These are phyloP conservation scores for Neomonachus schauinslandi DNA, from an alignment of 2,113 vertebrate species.

Conservation along the genomic window DNA sequence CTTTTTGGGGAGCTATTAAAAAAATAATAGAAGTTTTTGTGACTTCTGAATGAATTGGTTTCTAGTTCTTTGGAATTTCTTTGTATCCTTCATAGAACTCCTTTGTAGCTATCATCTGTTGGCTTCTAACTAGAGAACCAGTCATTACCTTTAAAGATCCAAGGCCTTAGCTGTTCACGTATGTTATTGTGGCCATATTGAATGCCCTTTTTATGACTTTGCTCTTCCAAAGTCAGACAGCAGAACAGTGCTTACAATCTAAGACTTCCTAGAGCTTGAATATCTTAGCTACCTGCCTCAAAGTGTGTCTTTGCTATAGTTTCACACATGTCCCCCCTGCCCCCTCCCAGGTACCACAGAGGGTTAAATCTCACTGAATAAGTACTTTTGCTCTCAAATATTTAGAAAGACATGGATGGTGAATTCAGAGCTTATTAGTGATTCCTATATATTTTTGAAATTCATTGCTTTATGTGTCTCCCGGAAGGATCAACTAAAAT, in stretches of 20 bases:
- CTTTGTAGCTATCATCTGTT: slow-evolving; percentile 36
- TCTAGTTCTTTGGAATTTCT: slow-evolving; percentile 46
- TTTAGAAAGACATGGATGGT: not conserved
- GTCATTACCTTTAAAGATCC: slow-evolving; percentile 69
- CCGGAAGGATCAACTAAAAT: not conserved
- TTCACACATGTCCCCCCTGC: not conserved
- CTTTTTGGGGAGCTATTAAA: not conserved
- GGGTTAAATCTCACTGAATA: not conserved
- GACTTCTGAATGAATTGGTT: not conserved
- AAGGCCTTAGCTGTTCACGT: slow-evolving; percentile 39
- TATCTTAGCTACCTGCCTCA: not conserved
- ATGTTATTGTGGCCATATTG: slow-evolving; percentile 36
- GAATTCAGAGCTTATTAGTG: not conserved
- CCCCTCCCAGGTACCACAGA: not conserved
- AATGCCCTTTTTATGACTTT: slow-evolving; percentile 47
- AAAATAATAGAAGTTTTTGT: slow-evolving; percentile 46
- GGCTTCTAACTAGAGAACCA: slow-evolving; percentile 53
- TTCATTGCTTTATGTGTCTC: slow-evolving; percentile 13
- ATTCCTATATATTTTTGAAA: not conserved
- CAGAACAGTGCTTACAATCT: not conserved
- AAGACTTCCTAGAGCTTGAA: not conserved
- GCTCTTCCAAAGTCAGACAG: slow-evolving; percentile 8
- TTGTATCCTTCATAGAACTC: not conserved
- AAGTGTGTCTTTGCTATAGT: slow-evolving; percentile 24
- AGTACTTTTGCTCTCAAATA: not conserved